Base-by-base conservation (phyloP, 1,140 invertebrate species). In the Calliphora vicina region DNA sequence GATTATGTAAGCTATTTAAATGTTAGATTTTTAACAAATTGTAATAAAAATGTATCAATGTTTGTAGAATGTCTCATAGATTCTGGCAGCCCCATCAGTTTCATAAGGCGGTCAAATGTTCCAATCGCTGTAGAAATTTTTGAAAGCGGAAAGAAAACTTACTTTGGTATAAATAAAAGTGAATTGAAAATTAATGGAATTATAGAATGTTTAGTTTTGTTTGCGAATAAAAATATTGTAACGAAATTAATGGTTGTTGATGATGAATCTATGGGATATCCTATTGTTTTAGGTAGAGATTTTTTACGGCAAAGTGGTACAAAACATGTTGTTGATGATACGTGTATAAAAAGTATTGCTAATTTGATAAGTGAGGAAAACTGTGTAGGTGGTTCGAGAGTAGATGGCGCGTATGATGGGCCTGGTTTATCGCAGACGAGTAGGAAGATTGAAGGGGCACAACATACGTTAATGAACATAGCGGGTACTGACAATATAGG, bases 241-340 rank as follows among this genome's bases (percentile, higher is more conserved):
- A 9, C 42, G 17, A 45, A 50, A 42, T 29, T 82, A 5, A 35
- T 82, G 25, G 82, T 82, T 25, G 67, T 82, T 12, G 35, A 12
- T 45, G 43, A 82, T 45, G 71, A 45, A 76, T 74, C 67, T 82
- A 82, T 76, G 35, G 27, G n/a, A 67, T 20, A 67, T 67, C 20
- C 57, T 20, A 25, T 73, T 43, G 72, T 82, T 43, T 45, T 82
- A 43, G 82, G 71, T 42, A 82, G 71, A 78, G 15, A 78, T 78
- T 82, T 42, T 71, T 78, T 50, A 42, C 6, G 50, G 76, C 42
- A 76, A 25, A 5, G 45, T 57, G 23, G 72, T 43, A 15, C 20
- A 78, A 25, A 84, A 86, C 1, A 82, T 82, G 83, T 76, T 27
- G n/a, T 85, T 87, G 50, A 87, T 86, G 50, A 23, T 42, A 43